These are phyloP conservation scores for Xenentodon cancila DNA, from an alignment of 2,797 vertebrate genomes.

Conservation along the genomic window DNA sequence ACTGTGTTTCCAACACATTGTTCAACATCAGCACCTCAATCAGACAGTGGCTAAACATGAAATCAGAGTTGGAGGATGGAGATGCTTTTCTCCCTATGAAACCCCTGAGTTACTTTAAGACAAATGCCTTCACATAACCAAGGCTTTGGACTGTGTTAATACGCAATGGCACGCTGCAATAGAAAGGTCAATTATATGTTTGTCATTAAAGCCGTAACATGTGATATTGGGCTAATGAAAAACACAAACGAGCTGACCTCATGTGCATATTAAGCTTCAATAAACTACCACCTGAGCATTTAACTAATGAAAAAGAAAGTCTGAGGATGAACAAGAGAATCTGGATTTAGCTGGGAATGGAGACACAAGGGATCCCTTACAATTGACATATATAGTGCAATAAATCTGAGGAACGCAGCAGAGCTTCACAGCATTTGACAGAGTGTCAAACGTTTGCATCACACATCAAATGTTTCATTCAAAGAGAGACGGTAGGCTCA, in stretches of 20 bases:
- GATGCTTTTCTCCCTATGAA: slow-evolving; percentile 6
- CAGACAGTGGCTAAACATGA: slow-evolving; percentile 39
- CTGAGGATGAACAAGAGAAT: no score
- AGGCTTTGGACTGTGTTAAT: no score
- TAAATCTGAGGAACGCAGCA: not conserved
- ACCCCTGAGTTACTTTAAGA: not conserved
- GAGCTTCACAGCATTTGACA: not conserved
- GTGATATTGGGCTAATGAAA: no score
- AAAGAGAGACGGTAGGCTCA: not conserved
- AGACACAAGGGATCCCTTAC: not conserved
- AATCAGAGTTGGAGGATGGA: slow-evolving; percentile 32
- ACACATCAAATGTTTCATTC: not conserved
- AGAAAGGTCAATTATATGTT: no score
- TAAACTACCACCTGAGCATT: no score
- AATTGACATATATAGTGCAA: not conserved
- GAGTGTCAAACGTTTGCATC: slow-evolving; percentile 2
- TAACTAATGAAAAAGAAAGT: no score
- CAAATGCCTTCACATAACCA: not conserved
- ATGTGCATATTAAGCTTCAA: no score
- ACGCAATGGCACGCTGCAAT: no score
- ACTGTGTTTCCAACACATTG: slow-evolving; percentile 21
- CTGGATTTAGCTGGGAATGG: not conserved
- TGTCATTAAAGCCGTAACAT: no score
- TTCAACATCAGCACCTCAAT: slow-evolving; percentile 5
- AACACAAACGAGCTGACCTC: no score